Base-by-base conservation (phyloP, 2,888 invertebrate genomes). In the Lithophane semibrunnea region DNA sequence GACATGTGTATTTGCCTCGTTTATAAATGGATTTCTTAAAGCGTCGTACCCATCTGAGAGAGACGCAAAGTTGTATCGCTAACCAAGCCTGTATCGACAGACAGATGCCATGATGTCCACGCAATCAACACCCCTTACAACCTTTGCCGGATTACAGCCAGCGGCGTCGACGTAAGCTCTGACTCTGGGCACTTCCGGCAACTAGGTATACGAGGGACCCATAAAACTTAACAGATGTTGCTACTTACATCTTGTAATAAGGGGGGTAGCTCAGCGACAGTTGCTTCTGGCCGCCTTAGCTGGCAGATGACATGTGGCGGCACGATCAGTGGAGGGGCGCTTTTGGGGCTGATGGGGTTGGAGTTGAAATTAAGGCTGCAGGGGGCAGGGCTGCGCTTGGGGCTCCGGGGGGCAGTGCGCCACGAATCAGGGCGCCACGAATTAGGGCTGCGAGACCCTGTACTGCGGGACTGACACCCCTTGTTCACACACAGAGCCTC, bases 171-270 rank as follows among this genome's bases (percentile, higher is more conserved):
- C 37, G 24, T 37, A 73, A 37, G 47, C 21, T 24, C 10, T 49
- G 24, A 3, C 44, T 73, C 13, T n/a, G n/a, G 18, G 63, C 24
- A 37, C 37, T 16, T 29, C 21, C 37, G 63, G 29, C 21, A n/a
- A 0, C 16, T 44, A 37, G 4, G 18, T 29, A 37, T 13, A 42
- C 18, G 29, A 29, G 13, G 12, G 29, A 13, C 13, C 49, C 42
- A 13, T 56, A 24, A 44, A 60, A 49, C 3, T 0, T 47, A 13
- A 42, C 58, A n/a, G 4, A 65, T 24, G n/a, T 69, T 29, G 21
- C 54, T 72, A 88, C 90, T 89, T 79, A 92, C 92, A 80, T 90
- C 86, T 52, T 86, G 81, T 71, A 91, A 91, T 42, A 87, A 74
- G 42, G 71, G 49, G 8, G 60, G 65, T 42, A 69, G 18, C 37